Evolutionary conservation across 2,888 invertebrate genomes (phyloP), one percentile per base, ranked within the genome.

Genomic region (Spilosoma lubricipeda): DNA sequence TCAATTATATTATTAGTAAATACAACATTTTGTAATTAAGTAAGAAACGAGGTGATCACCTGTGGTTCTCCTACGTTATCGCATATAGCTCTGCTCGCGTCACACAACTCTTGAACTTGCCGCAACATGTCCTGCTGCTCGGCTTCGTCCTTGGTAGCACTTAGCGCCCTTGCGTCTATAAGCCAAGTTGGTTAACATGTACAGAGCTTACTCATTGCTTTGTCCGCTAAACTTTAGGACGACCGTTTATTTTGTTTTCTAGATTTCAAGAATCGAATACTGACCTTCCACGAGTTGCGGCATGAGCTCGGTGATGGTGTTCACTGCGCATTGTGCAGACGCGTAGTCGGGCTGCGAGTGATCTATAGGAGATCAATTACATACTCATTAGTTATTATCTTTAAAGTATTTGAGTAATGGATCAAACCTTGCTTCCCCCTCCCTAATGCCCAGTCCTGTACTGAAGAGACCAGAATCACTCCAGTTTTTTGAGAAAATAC

Each of bases 281-380:
- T 27, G 7, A 83, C 84, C 84, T 76, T 77, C 70, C 0, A 81
- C 80, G 33, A 83, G 52, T 71, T 75, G 63, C 18, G 83, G 82
- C 75, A 82, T 69, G 56, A 84, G 72, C 64, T 76, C 80, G 4
- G 70, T 74, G 52, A 83, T 79, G 52, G 73, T 78, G 9, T 52
- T 67, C 52, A 83, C 71, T 2, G 63, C 63, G 59, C 79, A 30
- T 23, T 87, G 85, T 1, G 88, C 88, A 8, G 80, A 73, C 8
- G 74, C 79, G 45, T 88, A 87, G 73, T 88, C 83, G 7, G 86
- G 86, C 30, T 67, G 63, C 67, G 63, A 63, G 30, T 72, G 63
- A 18, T 63, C 63, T 63, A 18, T 0, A 1, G 7, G 63, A 30
- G 27, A 18, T 59, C 0, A 3, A 15, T 30, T 11, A 56, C 5